Evolutionary conservation across 1,140 invertebrate species (phyloP), one percentile per base, ranked within the genome.

Genomic region (Hycleus cichorii): DNA sequence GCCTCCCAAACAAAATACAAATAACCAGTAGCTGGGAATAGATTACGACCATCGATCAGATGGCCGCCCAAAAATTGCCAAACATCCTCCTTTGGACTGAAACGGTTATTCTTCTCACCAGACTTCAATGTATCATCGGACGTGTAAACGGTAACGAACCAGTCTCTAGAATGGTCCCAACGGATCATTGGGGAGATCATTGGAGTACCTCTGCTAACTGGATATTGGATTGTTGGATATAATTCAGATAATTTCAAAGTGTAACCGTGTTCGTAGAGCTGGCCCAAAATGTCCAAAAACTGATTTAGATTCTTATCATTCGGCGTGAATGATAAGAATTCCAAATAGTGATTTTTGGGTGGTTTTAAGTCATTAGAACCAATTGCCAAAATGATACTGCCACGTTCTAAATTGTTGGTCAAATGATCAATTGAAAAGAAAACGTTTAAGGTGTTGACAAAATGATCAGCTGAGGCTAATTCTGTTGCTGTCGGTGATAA

Each of bases 11-110:
- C 90, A 10, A 96, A 74, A 4, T 84, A 74, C 53, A 91, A 66
- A 69, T 90, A 98, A 25, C 91, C 92, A 7, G 93, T 95, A 0
- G 93, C 93, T 2, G 95, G 95, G 59, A 91, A 88, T 0, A 97
- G 70, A 61, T 90, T 88, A 64, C 93, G 83, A 66, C 85, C 85
- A 74, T 96, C 92, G 62, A 96, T 89, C 4, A 87, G 79, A 72
- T 97, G 93, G 1, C 91, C 93, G 26, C 76, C 73, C 74, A 91
- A 83, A 69, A 83, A 96, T 47, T 87, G 81, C 66, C 84, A 85
- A 58, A 87, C 83, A 47, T 85, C 82, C 61, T 89, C 83, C 6
- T 72, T 73, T 0, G 89, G 72, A 32, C 83, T 80, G 39, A 44
- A 44, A 39, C 8, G 9, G 39, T 39, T 6, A 3, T 12, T 52